phyloP scores from a whole-genome alignment of 2,797 vertebrate species.

The Mionectes olivaceus region DNA sequence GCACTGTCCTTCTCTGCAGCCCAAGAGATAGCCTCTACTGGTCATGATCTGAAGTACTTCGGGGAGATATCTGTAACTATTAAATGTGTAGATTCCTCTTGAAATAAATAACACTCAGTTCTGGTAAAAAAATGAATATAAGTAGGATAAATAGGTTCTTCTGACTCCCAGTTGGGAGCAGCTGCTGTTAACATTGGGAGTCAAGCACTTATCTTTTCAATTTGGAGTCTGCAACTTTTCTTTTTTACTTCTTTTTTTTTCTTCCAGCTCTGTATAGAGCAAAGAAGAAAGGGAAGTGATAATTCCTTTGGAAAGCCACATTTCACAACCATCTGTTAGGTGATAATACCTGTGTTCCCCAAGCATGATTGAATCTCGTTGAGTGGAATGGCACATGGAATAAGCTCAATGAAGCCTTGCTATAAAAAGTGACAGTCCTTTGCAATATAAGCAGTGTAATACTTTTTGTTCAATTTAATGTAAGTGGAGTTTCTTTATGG shows the following conservation, averaged over 20 bases:
- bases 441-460: background rate
- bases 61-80: background rate
- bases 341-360: slow-evolving; percentile 17
- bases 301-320: slow-evolving; percentile 50
- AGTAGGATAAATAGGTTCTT: background rate
- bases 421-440: background rate
- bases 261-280: background rate
- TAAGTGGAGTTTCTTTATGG: background rate
- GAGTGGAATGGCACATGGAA: background rate
- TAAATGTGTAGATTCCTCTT: background rate
- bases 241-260: too few species aligned
- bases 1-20: background rate
- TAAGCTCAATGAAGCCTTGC: background rate
- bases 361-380: slow-evolving; percentile 4
- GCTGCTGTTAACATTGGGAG: background rate
- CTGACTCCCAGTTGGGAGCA: background rate
- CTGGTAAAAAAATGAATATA: background rate
- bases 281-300: slow-evolving; percentile 33
- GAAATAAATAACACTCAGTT: background rate
- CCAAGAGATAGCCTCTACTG: background rate
- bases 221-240: background rate
- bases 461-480: background rate
- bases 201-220: background rate
- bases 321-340: slow-evolving; percentile 58
- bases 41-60: background rate